Evolutionary conservation across 2,888 invertebrate genomes (phyloP).

Genomic region (Rhogogaster chlorosoma): DNA sequence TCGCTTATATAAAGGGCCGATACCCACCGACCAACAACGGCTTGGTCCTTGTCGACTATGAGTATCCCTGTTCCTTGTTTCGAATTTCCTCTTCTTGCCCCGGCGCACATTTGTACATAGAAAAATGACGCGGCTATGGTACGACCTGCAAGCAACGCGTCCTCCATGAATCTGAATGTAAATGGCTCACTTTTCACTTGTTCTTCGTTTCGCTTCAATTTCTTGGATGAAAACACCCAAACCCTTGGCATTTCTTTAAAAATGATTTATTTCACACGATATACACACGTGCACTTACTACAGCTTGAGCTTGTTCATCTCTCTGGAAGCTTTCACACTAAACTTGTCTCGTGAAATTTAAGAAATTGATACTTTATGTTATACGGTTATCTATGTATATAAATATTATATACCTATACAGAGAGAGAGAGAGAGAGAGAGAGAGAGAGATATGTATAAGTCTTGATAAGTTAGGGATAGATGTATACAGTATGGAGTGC

Average conservation of each 20-base stretch:
- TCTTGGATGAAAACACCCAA: conserved; percentile 28
- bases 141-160: conserved; percentile 14
- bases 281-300: neutral
- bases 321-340: neutral
- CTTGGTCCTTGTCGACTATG: neutral
- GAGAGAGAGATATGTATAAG: neutral
- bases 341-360: neutral
- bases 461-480: neutral
- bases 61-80: conserved; percentile 3
- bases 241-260: conserved; percentile 13
- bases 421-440: neutral
- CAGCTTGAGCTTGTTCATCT: neutral
- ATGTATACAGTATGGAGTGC: neutral
- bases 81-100: neutral
- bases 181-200: conserved; percentile 48
- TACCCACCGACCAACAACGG: neutral
- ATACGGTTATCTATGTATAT: neutral
- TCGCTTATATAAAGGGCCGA: neutral
- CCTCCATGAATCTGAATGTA: conserved; percentile 39
- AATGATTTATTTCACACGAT: conserved; percentile 26
- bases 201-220: conserved; percentile 47
- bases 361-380: neutral
- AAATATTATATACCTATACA: neutral
- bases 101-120: conserved; percentile 1
- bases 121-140: neutral